Evolutionary conservation across 2,113 vertebrate genomes (phyloP).

Genomic region (Phylloscopus trochiloides): DNA sequence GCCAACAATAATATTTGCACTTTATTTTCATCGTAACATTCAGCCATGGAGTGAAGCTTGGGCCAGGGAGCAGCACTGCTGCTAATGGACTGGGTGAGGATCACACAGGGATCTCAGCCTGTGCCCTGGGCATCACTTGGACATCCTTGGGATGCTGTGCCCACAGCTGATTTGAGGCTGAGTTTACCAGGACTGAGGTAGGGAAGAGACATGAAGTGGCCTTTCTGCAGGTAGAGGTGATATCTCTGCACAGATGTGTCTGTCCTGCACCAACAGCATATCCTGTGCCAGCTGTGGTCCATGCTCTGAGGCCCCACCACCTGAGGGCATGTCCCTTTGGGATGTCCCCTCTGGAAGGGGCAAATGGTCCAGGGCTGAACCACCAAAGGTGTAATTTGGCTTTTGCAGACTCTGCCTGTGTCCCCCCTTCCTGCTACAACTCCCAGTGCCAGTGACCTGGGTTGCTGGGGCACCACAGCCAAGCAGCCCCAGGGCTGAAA

Average conservation of each 20-base stretch:
- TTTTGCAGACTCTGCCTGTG: not conserved
- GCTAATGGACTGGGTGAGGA: not conserved
- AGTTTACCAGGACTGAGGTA: not conserved
- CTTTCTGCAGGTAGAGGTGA: not conserved
- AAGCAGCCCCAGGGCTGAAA: not conserved
- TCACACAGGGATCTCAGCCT: rapidly evolving
- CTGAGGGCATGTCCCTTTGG: rapidly evolving
- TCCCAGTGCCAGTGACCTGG: rapidly evolving
- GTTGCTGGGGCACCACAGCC: not conserved
- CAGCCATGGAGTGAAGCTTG: not conserved
- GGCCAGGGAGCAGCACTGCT: not conserved
- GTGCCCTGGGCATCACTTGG: not conserved
- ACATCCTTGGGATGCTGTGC: not conserved
- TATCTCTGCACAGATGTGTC: not conserved
- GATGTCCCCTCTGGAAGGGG: not conserved
- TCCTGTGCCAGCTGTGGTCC: not conserved
- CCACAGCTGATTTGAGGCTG: not conserved
- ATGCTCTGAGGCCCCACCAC: not conserved
- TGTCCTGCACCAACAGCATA: rapidly evolving
- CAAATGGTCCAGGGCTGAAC: not conserved
- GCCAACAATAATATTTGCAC: conserved; percentile 45
- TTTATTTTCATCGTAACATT: not conserved
- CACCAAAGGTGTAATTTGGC: not conserved
- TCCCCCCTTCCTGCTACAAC: not conserved
- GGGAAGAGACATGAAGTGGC: not conserved